Conservation (phyloP, 2,113 vertebrate species). For the Neolamprologus tretocephalus region DNA sequence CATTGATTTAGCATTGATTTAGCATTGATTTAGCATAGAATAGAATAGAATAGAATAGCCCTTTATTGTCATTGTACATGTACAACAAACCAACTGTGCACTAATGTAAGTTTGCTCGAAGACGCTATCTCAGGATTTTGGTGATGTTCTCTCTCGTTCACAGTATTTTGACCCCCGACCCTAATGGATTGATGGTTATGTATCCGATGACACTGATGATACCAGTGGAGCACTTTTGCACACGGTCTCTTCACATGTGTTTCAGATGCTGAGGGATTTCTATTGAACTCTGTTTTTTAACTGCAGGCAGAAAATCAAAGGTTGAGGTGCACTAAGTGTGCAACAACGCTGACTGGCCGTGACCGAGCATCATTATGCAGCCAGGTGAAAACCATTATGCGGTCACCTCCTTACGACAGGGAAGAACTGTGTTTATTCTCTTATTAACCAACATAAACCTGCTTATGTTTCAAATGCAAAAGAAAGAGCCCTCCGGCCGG, state of each 20-base stretch:
- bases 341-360: not conserved
- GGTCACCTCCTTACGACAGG: not conserved
- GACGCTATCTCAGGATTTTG: not conserved
- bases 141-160: not conserved
- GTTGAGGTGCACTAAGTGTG: not conserved
- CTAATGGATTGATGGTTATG: not conserved
- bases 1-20: not conserved
- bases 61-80: not conserved
- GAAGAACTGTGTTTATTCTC: not conserved
- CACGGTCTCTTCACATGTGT: not conserved
- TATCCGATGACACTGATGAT: not conserved
- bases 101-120: accelerated
- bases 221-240: not conserved
- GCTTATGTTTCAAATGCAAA: not conserved
- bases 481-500: not conserved
- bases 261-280: not conserved
- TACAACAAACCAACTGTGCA: not conserved
- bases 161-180: not conserved
- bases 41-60: not conserved
- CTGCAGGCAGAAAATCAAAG: not conserved
- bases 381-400: not conserved
- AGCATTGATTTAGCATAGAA: not conserved
- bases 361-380: not conserved
- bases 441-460: not conserved
- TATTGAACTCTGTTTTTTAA: not conserved